Conservation (phyloP, 2,797 vertebrate genomes). For the Microctenopoma steveboyesi region DNA sequence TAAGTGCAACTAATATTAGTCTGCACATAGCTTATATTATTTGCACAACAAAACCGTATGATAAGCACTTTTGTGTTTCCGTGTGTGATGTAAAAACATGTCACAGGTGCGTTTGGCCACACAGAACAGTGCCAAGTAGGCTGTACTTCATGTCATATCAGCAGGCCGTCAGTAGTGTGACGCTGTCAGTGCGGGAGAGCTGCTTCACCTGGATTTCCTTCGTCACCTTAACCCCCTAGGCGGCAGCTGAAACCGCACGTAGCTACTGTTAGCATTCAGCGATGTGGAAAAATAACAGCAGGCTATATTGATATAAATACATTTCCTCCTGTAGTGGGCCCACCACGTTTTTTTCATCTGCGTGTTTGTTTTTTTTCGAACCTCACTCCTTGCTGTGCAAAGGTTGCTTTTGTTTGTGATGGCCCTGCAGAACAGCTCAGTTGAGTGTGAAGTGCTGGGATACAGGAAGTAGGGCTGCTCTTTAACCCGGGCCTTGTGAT, state of each 20-base stretch:
- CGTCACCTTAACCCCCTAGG: conserved; percentile 64
- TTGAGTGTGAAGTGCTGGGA: conserved; percentile 85
- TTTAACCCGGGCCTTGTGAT: conserved; percentile 88
- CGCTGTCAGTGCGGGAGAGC: conserved; percentile 60
- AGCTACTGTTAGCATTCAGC: conserved; percentile 67
- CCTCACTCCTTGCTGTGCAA: conserved; percentile 76
- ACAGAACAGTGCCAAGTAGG: conserved; percentile 40
- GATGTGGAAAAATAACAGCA: conserved; percentile 79
- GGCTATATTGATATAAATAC: conserved; percentile 82
- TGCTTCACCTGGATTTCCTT: conserved; percentile 84
- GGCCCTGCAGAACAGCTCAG: conserved; percentile 83
- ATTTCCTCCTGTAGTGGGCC: conserved; percentile 77
- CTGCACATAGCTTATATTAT: neutral
- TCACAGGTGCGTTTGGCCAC: conserved; percentile 39
- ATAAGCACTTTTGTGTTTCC: conserved; percentile 20
- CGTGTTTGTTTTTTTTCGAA: conserved; percentile 80
- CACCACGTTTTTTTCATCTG: conserved; percentile 73
- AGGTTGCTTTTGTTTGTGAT: conserved; percentile 85
- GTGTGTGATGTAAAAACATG: conserved; percentile 27
- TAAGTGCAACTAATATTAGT: neutral
- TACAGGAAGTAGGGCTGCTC: conserved; percentile 86
- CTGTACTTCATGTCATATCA: conserved; percentile 61
- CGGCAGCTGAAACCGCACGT: conserved; percentile 79
- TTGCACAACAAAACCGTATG: conserved; percentile 18
- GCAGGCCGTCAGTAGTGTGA: conserved; percentile 67